A percentile compares a stretch with the other conserved stretches of the same genome.
These are phyloP conservation scores for Apis laboriosa DNA, from an alignment of 1,140 invertebrate genomes.

Conservation along the genomic window DNA sequence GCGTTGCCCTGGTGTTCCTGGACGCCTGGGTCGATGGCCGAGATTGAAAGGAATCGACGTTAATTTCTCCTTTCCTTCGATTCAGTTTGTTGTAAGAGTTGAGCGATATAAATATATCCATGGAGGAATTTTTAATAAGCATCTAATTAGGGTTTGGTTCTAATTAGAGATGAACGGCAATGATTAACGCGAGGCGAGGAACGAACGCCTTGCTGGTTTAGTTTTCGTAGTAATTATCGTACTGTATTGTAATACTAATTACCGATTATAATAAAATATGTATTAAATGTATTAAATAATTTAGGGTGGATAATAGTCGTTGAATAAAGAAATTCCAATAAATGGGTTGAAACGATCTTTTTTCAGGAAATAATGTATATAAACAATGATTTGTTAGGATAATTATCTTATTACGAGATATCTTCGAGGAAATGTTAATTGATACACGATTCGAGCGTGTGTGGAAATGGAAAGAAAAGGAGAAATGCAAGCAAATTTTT, in stretches of 20 bases:
- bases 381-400: too few relatives aligned
- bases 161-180: not conserved
- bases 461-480: too few relatives aligned
- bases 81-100: not conserved
- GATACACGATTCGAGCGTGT: too few relatives aligned
- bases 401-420: too few relatives aligned
- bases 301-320: not conserved
- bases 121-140: not conserved
- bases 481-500: too few relatives aligned
- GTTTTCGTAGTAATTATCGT: not conserved
- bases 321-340: not conserved
- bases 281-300: not conserved
- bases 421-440: too few relatives aligned
- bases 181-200: not conserved
- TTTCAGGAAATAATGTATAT: too few relatives aligned
- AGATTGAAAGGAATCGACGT: slow-evolving; percentile 1
- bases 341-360: too few relatives aligned
- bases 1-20: not conserved
- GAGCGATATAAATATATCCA: not conserved
- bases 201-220: not conserved
- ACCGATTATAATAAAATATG: not conserved
- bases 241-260: too few relatives aligned
- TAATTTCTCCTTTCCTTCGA: not conserved
- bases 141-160: not conserved
- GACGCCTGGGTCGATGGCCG: not conserved